phyloP scores from a whole-genome alignment of 92 coral and sea anemone species.

The Pocillopora meandrina region DNA sequence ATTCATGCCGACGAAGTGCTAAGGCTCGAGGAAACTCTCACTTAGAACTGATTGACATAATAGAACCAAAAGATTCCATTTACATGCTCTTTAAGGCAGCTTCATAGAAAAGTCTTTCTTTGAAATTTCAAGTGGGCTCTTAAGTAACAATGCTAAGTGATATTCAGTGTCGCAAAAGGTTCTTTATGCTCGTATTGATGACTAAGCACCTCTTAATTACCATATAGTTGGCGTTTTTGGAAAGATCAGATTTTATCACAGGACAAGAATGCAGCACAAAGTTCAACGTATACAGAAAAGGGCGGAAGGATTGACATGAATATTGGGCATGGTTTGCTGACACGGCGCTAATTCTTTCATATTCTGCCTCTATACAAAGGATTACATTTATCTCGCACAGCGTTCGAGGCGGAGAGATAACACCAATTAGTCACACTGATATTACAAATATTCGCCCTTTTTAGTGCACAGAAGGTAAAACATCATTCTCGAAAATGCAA shows the following conservation, averaged over 20 bases:
- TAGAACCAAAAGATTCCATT: neutral
- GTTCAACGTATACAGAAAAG: neutral
- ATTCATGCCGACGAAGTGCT: neutral
- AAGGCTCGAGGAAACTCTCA: neutral
- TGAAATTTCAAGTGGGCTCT: constrained; percentile 6
- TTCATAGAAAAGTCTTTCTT: neutral
- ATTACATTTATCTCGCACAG: no score
- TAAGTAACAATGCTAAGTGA: neutral
- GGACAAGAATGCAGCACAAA: neutral
- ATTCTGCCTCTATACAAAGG: no score
- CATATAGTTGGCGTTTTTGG: neutral
- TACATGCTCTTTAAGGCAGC: neutral
- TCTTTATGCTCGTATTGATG: neutral
- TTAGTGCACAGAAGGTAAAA: no score
- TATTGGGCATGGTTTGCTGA: no score
- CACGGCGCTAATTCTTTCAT: no score
- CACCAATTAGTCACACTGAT: no score
- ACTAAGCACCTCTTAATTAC: neutral
- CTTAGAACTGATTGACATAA: neutral
- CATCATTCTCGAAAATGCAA: no score
- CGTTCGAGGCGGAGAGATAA: no score
- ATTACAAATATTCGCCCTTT: no score
- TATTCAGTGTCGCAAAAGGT: neutral
- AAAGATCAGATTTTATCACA: neutral
- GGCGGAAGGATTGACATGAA: no score